phyloP scores from a whole-genome alignment of 2,888 invertebrate species.

The Bombyx huttoni region DNA sequence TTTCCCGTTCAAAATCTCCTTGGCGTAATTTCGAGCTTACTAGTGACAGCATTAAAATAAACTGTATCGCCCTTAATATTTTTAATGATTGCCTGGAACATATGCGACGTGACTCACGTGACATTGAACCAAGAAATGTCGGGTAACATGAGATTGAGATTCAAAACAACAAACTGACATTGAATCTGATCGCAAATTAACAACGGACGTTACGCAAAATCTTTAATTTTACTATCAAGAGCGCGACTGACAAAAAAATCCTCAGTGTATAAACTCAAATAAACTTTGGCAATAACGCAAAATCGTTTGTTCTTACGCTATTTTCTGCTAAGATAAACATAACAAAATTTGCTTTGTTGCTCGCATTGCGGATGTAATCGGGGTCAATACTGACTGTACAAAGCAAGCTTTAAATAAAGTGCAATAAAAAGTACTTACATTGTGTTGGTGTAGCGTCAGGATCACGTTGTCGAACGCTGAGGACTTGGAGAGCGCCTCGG shows the following conservation, averaged over 20 bases:
- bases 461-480: conserved; percentile 66
- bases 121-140: conserved; percentile 51
- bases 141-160: conserved; percentile 42
- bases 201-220: conserved; percentile 24
- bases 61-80: conserved; percentile 56
- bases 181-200: conserved; percentile 46
- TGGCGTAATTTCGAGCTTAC: conserved; percentile 24
- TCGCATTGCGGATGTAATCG: conserved; percentile 29
- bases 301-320: conserved; percentile 40
- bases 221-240: conserved; percentile 8
- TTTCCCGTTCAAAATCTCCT: conserved; percentile 9
- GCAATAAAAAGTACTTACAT: conserved; percentile 43
- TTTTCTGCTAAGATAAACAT: conserved; percentile 52
- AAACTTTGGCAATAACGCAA: conserved; percentile 47
- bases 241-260: conserved; percentile 24
- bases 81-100: conserved; percentile 31
- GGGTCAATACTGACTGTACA: conserved; percentile 25
- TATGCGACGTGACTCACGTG: conserved; percentile 43
- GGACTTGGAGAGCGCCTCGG: conserved; percentile 80
- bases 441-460: conserved; percentile 62
- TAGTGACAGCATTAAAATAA: conserved; percentile 44
- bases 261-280: conserved; percentile 36
- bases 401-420: conserved; percentile 16
- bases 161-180: conserved; percentile 36
- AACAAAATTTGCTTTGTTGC: conserved; percentile 45